Base-by-base conservation (phyloP, 1,140 invertebrate genomes). In the Trissolcus basalis region DNA sequence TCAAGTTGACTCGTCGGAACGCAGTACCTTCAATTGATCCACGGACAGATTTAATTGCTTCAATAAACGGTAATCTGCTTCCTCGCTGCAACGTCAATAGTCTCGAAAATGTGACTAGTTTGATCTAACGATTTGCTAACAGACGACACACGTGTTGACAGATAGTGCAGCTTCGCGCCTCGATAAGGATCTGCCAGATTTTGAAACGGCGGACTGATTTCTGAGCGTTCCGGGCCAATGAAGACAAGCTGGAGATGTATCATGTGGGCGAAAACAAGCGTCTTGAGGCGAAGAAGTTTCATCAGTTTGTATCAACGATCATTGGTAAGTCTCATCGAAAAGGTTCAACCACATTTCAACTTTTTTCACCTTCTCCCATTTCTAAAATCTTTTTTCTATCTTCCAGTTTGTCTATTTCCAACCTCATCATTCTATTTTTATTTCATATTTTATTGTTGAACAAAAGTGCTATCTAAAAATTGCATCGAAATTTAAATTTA, bases 291-390 rank as follows among this genome's bases (percentile, higher is more conserved):
- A 78, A 74, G 10, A 83, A 81, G 53, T 27, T 83, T 41, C 80
- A 80, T 51, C 82, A 83, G 63, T 80, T 79, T 63, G 19, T 78
- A 0, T 79, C 81, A 0, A 83, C 82, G 0, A 43, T 83, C 15
- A 80, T 82, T 54, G 82, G 83, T 82, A 59, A 83, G 82, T 81
- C 53, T 51, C n/a, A n/a, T n/a, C n/a, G n/a, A n/a, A n/a, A n/a
- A n/a, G n/a, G n/a, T n/a, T n/a, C n/a, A n/a, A n/a, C n/a, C n/a
- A n/a, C n/a, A n/a, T 45, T 35, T 33, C 14, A 15, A 49, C 39
- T 11, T 11, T 43, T 43, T 43, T 8, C 6, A 4, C 11, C 12
- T 7, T 11, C 39, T 4, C 12, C 3, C 39, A 43, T n/a, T 8
- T 43, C 39, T 47, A 48, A 56, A 67, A 32, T 16, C 14, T 13